These are phyloP conservation scores for Phanerotoma sp. DNA, from an alignment of 2,888 invertebrate genomes.

Conservation along the genomic window DNA sequence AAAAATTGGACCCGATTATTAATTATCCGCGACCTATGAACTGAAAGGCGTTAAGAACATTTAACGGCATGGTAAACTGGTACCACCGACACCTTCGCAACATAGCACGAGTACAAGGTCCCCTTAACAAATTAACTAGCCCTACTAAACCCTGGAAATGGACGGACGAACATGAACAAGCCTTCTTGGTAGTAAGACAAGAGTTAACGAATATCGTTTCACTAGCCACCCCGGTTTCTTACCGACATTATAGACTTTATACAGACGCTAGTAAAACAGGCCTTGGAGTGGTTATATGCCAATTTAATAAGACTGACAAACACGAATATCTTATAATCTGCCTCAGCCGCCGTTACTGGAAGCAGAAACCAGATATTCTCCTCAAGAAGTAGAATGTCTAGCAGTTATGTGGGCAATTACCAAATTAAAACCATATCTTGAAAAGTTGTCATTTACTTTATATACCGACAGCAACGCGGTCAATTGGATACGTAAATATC, in stretches of 20 bases:
- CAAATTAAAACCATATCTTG: constrained; percentile 26
- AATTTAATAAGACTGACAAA: constrained; percentile 17
- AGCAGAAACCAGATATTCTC: constrained; percentile 22
- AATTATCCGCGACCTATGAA: constrained; percentile 23
- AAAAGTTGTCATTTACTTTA: constrained; percentile 29
- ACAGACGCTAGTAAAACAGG: constrained; percentile 30
- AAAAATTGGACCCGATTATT: constrained; percentile 23
- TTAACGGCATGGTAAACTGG: constrained; percentile 19
- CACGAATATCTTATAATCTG: constrained; percentile 25
- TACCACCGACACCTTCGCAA: constrained; percentile 15
- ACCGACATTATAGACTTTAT: constrained; percentile 23
- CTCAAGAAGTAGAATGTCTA: too few relatives aligned
- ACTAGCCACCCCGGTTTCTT: constrained; percentile 17
- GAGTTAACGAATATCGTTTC: constrained; percentile 8
- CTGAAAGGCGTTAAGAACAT: constrained; percentile 17
- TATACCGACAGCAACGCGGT: constrained; percentile 33
- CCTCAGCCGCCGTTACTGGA: constrained; percentile 23
- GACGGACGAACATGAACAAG: constrained; percentile 24
- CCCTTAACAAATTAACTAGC: constrained; percentile 11
- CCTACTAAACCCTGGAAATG: too few relatives aligned
- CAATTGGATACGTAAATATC: constrained; percentile 16
- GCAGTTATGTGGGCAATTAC: too few relatives aligned
- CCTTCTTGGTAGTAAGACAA: constrained; percentile 1
- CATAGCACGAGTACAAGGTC: constrained; percentile 10
- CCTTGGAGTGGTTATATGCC: constrained; percentile 28